Evolutionary conservation across 2,113 vertebrate species (phyloP).

Genomic region (Podarcis cretensis): DNA sequence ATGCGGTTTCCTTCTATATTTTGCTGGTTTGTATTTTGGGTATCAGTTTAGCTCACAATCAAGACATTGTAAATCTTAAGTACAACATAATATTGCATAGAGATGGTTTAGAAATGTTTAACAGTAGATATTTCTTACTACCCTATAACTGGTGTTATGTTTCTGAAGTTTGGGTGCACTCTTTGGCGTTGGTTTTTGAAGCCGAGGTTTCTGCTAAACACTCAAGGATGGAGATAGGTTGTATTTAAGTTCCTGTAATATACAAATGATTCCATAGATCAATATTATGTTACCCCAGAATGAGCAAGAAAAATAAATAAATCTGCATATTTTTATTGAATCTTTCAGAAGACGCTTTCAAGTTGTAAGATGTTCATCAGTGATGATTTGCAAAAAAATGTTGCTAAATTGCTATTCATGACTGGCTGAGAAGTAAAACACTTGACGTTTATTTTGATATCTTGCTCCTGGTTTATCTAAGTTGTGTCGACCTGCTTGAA

Average conservation of each 20-base stretch:
- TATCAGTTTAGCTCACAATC: slow-evolving; percentile 75
- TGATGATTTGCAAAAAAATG: neutral
- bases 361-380: neutral
- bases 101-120: slow-evolving; percentile 59
- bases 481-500: neutral
- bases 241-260: slow-evolving; percentile 24
- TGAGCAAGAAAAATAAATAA: slow-evolving; percentile 28
- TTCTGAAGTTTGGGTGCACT: slow-evolving; percentile 42
- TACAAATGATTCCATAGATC: slow-evolving; percentile 25
- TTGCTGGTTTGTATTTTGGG: slow-evolving; percentile 63
- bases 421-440: neutral
- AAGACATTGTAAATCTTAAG: slow-evolving; percentile 81
- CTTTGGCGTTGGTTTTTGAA: slow-evolving; percentile 2
- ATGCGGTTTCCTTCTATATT: slow-evolving; percentile 65
- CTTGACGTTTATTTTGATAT: slow-evolving; percentile 3
- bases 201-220: neutral
- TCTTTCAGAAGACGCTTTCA: slow-evolving; percentile 2
- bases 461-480: neutral
- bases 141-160: slow-evolving; percentile 24
- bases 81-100: slow-evolving; percentile 77
- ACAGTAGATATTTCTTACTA: slow-evolving; percentile 54
- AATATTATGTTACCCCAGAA: slow-evolving; percentile 10
- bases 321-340: slow-evolving; percentile 35
- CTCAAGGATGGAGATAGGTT: slow-evolving; percentile 56
- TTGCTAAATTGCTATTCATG: neutral